Evolutionary conservation across 92 coral and sea anemone genomes (phyloP), one percentile per base, ranked within the genome.

Genomic region (Palythoa heliodiscus): DNA sequence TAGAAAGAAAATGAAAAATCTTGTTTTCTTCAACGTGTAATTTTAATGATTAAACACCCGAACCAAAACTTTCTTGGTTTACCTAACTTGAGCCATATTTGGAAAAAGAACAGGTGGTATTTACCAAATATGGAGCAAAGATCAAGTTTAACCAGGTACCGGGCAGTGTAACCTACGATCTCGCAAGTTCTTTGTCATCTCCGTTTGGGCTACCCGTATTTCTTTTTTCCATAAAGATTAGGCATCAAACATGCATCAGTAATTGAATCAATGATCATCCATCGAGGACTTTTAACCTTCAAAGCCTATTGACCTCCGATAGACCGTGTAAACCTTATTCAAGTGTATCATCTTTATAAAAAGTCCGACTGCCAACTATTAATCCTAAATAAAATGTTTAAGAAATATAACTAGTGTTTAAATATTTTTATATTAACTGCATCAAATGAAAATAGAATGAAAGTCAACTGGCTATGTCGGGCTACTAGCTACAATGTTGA

Each of bases 1-100:
- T 47, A 16, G 70, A 86, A 83, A 75, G 71, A 76, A 83, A 73
- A 38, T 29, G 40, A 83, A 87, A 87, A 70, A 68, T 57, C 55
- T 80, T 25, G 69, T 75, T 79, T 76, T 77, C 75, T 87, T 70
- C 93, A 70, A 93, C 96, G 96, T 93, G 96, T 93, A 77, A 80
- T 87, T 66, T 91, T 92, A 90, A 93, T 91, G 92, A 94, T 94
- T 94, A 90, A 94, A 91, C 87, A 87, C 93, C 64, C 66, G 75
- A 85, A 67, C 82, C 77, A 83, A 64, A 83, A 84, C 85, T 73
- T 89, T 76, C 83, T 74, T 80, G 87, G 93, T 78, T 88, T 87
- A 88, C 86, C 89, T 88, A 91, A 91, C 86, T 83, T 85, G 78
- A 47, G 60, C 97, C 86, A 38, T 84, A 87, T 92, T 90, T 94